phyloP scores from a whole-genome alignment of 2,797 vertebrate species.

The Hirundo rustica region DNA sequence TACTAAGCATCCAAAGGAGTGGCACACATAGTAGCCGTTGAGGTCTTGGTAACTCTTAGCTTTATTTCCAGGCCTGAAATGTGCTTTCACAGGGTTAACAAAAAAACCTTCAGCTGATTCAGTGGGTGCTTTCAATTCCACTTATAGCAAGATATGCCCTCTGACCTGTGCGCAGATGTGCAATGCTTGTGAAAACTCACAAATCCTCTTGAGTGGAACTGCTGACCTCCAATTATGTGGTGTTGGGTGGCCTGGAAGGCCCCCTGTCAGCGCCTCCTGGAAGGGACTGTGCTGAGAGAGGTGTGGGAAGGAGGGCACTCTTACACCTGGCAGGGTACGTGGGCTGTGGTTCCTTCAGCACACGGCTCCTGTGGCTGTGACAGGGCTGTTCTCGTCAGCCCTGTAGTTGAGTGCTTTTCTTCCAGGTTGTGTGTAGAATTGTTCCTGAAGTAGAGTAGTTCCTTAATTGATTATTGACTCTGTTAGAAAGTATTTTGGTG shows the following conservation, averaged over 20 bases:
- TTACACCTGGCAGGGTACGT: rapidly evolving
- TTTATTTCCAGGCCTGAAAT: neutral
- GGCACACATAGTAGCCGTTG: neutral
- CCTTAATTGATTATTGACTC: neutral
- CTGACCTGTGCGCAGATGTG: neutral
- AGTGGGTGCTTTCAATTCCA: neutral
- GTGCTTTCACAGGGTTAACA: neutral
- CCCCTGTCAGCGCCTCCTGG: neutral
- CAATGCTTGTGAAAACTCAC: neutral
- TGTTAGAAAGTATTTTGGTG: neutral
- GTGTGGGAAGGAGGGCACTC: rapidly evolving
- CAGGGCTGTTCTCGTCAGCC: neutral
- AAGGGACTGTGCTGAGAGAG: neutral
- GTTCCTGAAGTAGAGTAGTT: neutral
- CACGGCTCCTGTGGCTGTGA: neutral
- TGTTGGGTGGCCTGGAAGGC: neutral
- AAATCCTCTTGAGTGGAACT: neutral
- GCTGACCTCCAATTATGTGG: neutral
- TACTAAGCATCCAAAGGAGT: neutral
- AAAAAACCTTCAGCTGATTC: neutral
- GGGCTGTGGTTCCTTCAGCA: neutral
- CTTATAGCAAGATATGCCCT: neutral
- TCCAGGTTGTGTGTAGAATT: neutral
- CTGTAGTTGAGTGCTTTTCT: neutral
- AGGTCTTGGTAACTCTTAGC: neutral